Base-by-base conservation (phyloP, 92 coral and sea anemone species). In the Galaxea fascicularis region DNA sequence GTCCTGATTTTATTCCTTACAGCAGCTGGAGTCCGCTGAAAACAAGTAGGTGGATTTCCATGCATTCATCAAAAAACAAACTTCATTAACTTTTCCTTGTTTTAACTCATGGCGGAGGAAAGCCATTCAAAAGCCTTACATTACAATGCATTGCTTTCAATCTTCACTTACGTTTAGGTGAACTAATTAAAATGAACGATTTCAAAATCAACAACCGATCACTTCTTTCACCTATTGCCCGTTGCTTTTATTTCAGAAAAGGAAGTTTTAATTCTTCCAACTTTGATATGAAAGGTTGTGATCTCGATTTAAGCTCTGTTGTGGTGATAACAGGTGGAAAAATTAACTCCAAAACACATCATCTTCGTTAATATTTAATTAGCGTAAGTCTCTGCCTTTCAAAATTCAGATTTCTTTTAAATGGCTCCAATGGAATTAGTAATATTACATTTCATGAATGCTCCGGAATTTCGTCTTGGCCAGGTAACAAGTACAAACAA, bases 311-410 rank as follows among this genome's bases (percentile, higher is more conserved):
- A 15, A 1, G 21, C 24, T 35, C 4, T 14, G 29, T 10, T 28
- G 15, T 47, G 9, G 27, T 65, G 47, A 10, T 21, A 20, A 22
- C 75, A 66, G 30, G 24, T 21, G 64, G 18, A 57, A 51, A 57
- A 65, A 78, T 64, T 76, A 68, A 31, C 73, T 49, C 63, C n/a
- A 15, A 65, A 79, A 46, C 24, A 18, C 56, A 8, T 31, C 51
- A 35, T 8, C 16, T 12, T n/a, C 6, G 10, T 79, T 30, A 79
- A 79, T 79, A 25, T 49, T 79, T 52, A 10, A 79, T 67, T 35
- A 63, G 65, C 28, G 10, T 74, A 79, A n/a, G 39, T 21, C 20
- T 30, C 16, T n/a, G 63, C 26, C 28, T 59, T 45, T 35, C 8
- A 16, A 18, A 59, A 24, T 6, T 35, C 14, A 25, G 20, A 64